Base-by-base conservation (phyloP, 2,797 vertebrate genomes). In the Acanthis flammea region DNA sequence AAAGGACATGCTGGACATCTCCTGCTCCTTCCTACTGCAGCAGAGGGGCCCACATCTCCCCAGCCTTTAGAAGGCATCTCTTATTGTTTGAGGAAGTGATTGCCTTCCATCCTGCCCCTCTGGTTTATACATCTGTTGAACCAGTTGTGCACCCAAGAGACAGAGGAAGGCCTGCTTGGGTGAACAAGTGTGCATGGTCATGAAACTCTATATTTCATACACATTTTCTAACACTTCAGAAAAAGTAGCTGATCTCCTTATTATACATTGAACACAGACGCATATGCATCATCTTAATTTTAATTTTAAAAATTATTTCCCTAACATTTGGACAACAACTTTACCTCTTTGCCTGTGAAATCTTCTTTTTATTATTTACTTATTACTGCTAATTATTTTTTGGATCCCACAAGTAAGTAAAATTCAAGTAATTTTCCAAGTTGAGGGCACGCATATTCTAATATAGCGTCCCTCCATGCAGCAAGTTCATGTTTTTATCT, bases 401-500 rank as follows among this genome's bases (percentile, higher is more conserved):
- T 12, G 47, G 10, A 72, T 71, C 48, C 72, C 42, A 76, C 9
- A 82, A 93, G n/a, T 55, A 81, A 94, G 50, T 21, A 65, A 72
- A 87, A 47, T n/a, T 58, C 23, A 58, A 31, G 37, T 54, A 6
- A n/a, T 85, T 92, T 60, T 77, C 44, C 62, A 77, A 55, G 22
- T n/a, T 91, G 54, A 76, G 22, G n/a, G 12, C 86, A 77, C 24
- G 7, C 57, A 28, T 28, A 4, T 68, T 62, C 41, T 51, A 10
- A 45, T 54, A 90, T 19, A 75, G 37, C 21, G 9, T 82, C n/a
- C 4, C 6, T 11, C 61, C 55, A 27, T 70, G 37, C 45, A 94
- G 60, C 22, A 57, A 96, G 28, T 24, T 86, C n/a, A 80, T 71
- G 66, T 91, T 96, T 96, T 91, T 86, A 94, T 96, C 70, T 81